Conservation (phyloP, 2,797 vertebrate genomes). For the Schizopygopsis malacanthus region DNA sequence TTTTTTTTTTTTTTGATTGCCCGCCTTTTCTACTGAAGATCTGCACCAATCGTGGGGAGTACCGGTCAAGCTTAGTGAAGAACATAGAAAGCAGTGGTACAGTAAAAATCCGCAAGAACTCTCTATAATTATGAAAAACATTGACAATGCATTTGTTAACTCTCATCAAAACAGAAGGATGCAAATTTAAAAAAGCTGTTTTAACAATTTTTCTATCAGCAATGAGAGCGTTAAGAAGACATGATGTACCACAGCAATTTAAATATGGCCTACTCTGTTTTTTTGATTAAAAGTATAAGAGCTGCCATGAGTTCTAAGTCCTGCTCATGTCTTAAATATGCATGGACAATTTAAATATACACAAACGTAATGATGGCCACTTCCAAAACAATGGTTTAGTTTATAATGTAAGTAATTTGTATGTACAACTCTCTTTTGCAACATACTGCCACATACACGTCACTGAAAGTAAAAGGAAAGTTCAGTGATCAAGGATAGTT, state of each 20-base stretch:
- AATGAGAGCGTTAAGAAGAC: no score
- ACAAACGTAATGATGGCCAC: conserved; percentile 40
- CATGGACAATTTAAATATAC: conserved; percentile 35
- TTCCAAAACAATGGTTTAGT: conserved; percentile 50
- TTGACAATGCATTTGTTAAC: conserved; percentile 36
- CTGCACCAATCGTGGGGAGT: conserved; percentile 30
- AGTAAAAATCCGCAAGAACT: neutral
- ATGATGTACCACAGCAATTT: no score
- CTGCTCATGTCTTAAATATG: no score
- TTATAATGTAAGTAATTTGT: conserved; percentile 53
- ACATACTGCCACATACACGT: no score
- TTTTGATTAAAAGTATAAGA: no score
- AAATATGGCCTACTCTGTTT: no score
- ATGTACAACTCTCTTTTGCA: conserved; percentile 14
- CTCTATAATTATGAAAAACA: conserved; percentile 30
- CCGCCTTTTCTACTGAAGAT: neutral
- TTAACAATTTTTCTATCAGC: no score
- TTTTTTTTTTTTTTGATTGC: neutral
- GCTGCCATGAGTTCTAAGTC: no score
- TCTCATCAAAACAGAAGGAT: no score
- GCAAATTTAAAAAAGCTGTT: no score
- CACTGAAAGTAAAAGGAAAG: no score
- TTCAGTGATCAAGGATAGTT: no score
- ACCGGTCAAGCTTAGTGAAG: conserved; percentile 19
- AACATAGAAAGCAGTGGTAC: conserved; percentile 35